Percentiles rank a stretch among this genome's conserved stretches.
Conservation (phyloP, 2,888 invertebrate species). For the Campaea margaritaria region DNA sequence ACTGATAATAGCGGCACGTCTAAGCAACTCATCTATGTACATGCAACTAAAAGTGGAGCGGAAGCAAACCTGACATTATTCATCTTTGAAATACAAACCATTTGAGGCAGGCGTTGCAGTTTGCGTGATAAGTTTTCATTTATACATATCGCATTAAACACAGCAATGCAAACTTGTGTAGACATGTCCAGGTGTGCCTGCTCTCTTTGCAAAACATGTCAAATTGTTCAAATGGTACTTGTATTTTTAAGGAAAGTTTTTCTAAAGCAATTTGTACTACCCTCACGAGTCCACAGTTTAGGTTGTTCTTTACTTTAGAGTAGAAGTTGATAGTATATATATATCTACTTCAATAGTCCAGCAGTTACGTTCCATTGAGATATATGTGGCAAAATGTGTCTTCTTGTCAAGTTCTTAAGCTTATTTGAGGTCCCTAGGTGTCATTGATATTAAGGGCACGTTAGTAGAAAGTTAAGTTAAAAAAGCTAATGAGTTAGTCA, state of each 20-base stretch:
- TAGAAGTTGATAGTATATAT: too few species aligned
- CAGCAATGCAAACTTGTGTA: neutral
- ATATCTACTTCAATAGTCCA: too few species aligned
- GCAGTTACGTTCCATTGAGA: too few species aligned
- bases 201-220: conserved; percentile 3
- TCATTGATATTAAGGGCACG: too few species aligned
- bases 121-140: neutral
- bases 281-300: conserved; percentile 13
- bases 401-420: too few species aligned
- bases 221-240: conserved; percentile 22
- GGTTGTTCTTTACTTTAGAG: neutral
- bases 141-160: neutral
- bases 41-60: conserved; percentile 17
- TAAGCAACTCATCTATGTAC: conserved; percentile 19
- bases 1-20: conserved; percentile 12
- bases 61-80: conserved; percentile 24
- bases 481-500: too few species aligned
- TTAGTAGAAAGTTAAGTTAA: too few species aligned
- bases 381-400: too few species aligned
- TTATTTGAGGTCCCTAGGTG: too few species aligned
- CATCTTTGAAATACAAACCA: neutral
- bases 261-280: neutral
- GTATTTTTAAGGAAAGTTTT: conserved; percentile 30
- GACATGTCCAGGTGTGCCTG: conserved; percentile 16
- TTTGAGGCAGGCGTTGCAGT: neutral